Evolutionary conservation across 2,888 invertebrate genomes (phyloP).

Genomic region (Hydrotaea diabolus): DNA sequence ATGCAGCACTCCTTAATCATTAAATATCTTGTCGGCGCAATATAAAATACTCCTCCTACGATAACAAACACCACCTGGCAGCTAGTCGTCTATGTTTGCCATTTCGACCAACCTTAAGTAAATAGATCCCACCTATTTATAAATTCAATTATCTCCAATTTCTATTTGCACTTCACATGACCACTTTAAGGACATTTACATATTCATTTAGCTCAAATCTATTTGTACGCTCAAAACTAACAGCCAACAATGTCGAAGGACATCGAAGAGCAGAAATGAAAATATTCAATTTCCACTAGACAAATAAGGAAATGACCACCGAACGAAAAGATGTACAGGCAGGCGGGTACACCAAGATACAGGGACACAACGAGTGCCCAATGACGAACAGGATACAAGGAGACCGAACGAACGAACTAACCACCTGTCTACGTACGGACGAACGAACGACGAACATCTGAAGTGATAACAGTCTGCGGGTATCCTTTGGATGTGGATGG

Average conservation of each 20-base stretch:
- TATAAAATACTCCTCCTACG: neutral
- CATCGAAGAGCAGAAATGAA: conserved; percentile 18
- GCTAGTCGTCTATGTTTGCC: neutral
- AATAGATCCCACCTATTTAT: conserved; percentile 26
- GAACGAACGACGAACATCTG: neutral
- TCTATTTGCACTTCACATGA: conserved; percentile 60
- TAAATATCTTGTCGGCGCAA: neutral
- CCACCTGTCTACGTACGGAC: conserved; percentile 10
- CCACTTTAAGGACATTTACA: conserved; percentile 43
- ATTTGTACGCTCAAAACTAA: neutral
- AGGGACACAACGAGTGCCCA: neutral
- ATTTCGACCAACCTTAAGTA: neutral
- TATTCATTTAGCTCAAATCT: conserved; percentile 15
- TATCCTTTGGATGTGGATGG: neutral
- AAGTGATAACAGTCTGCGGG: conserved; percentile 4
- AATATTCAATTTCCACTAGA: conserved; percentile 51
- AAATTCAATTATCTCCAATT: conserved; percentile 51
- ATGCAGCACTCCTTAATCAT: neutral
- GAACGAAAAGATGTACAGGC: conserved; percentile 30
- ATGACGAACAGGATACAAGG: conserved; percentile 19
- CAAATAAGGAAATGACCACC: conserved; percentile 61
- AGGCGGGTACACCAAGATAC: neutral
- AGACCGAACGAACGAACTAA: neutral
- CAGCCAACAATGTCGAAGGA: no score
- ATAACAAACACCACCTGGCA: neutral